Evolutionary conservation across 2,888 invertebrate genomes (phyloP).

Genomic region (Griposia aprilina): DNA sequence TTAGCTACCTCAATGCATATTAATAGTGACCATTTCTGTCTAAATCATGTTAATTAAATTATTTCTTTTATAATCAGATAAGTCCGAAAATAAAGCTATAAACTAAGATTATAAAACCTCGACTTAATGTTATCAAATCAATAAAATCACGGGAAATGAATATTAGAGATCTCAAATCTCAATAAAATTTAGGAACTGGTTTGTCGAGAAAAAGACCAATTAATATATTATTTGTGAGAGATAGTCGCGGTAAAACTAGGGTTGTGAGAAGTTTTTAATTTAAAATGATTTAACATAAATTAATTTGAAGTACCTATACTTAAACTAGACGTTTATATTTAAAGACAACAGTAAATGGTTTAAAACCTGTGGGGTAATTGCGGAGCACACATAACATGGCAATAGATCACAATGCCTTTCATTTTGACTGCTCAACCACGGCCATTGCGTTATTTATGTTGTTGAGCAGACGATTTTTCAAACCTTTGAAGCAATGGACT

Average conservation of each 20-base stretch:
- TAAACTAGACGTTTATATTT: background rate
- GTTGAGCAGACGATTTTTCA: too few relatives aligned
- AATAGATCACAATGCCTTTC: too few relatives aligned
- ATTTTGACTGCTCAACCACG: too few relatives aligned
- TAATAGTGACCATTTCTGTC: conserved; percentile 12
- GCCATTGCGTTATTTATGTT: too few relatives aligned
- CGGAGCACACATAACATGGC: too few relatives aligned
- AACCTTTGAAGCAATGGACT: too few relatives aligned
- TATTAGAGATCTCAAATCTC: conserved; percentile 36
- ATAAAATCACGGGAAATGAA: conserved; percentile 66
- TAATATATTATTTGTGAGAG: conserved; percentile 47
- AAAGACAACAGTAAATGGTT: background rate
- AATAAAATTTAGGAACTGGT: conserved; percentile 55
- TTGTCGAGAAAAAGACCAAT: conserved; percentile 55
- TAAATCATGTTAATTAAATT: conserved; percentile 38
- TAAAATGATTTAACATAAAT: background rate
- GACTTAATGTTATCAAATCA: conserved; percentile 41
- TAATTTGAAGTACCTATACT: background rate
- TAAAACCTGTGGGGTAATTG: too few relatives aligned
- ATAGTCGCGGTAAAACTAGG: conserved; percentile 42
- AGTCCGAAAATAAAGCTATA: conserved; percentile 51
- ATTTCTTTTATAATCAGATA: conserved; percentile 45
- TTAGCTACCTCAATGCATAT: background rate
- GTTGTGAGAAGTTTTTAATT: conserved; percentile 32
- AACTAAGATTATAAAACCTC: conserved; percentile 47